Base-by-base conservation (phyloP, 2,888 invertebrate genomes). In the Drosophila nr. medialis region DNA sequence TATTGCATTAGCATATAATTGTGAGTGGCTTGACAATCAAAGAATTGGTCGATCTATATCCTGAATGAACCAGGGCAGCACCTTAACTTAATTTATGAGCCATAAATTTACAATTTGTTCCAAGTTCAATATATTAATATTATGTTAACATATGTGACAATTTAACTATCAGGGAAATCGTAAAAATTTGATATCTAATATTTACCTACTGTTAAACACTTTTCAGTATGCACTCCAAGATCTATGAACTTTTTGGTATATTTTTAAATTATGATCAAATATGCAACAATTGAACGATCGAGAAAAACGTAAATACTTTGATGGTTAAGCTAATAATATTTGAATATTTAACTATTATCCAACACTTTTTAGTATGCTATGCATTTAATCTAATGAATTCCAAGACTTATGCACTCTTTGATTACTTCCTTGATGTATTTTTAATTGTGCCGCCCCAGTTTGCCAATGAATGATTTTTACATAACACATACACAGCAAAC, bases 1-100 rank as follows among this genome's bases (percentile, higher is more conserved):
- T 66, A 65, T 59, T 54, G 45, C 45, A 85, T 85, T 85, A 73
- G 85, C 85, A 85, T 85, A 77, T 77, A 70, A 72, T 72, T 72
- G 70, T 66, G 65, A 77, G 65, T 78, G 48, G 73, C 64, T 45
- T 51, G 62, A 54, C 68, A 55, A 48, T 63, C 68, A 71, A 78
- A 76, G 77, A 74, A 79, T 75, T 81, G 83, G 27, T 49, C 66
- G 56, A 61, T 34, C 63, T 60, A 75, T 83, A 85, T 85, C 86
- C 88, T 85, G 81, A 56, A 71, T 76, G 61, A 58, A 60, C 50
- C 59, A 45, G 6, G 10, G 49, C 36, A 27, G 36, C 32, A 50
- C 48, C 69, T 64, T 64, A 79, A 72, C 27, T 77, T 81, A 68
- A 72, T 72, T 70, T 75, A 70, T 48, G 40, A 51, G 40, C 54